These are phyloP conservation scores for Leiothrix lutea DNA, from an alignment of 2,113 vertebrate genomes.

Conservation along the genomic window DNA sequence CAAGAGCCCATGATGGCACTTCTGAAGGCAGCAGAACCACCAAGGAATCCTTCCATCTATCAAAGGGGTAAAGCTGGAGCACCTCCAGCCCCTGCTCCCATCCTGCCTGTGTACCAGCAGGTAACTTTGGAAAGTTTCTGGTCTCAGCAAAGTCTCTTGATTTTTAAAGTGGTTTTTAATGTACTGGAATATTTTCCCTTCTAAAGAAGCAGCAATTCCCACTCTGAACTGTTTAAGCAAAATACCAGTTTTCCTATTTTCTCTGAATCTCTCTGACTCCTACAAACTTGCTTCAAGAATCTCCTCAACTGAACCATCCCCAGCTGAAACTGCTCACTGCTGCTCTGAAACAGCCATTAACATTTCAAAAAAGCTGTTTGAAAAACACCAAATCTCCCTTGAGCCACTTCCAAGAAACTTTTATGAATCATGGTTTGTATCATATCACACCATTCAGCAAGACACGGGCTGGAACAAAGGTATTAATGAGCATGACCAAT, in stretches of 20 bases:
- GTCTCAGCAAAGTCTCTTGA: background rate
- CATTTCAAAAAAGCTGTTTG: slow-evolving; percentile 39
- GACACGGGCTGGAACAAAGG: slow-evolving; percentile 6
- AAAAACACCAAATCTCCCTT: slow-evolving; percentile 48
- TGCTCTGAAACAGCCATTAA: slow-evolving; percentile 19
- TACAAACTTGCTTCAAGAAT: background rate
- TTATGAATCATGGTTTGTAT: slow-evolving; percentile 48
- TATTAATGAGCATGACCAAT: slow-evolving; percentile 67
- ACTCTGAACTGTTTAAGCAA: background rate
- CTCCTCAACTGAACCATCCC: background rate
- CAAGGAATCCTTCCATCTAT: background rate
- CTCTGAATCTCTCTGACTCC: background rate
- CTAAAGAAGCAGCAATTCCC: background rate
- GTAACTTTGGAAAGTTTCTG: background rate
- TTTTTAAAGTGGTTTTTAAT: background rate
- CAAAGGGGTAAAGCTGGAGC: background rate
- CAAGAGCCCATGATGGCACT: background rate
- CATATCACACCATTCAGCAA: slow-evolving; percentile 39
- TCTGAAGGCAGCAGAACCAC: background rate
- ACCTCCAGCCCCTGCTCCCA: background rate
- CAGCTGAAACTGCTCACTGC: background rate
- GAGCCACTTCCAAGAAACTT: slow-evolving; percentile 57
- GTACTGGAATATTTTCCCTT: background rate
- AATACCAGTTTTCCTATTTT: background rate
- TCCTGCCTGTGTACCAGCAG: background rate